A percentile compares a stretch with the other conserved stretches of the same genome.
Evolutionary conservation across 2,113 vertebrate genomes (phyloP).

Genomic region (Heterotis niloticus): DNA sequence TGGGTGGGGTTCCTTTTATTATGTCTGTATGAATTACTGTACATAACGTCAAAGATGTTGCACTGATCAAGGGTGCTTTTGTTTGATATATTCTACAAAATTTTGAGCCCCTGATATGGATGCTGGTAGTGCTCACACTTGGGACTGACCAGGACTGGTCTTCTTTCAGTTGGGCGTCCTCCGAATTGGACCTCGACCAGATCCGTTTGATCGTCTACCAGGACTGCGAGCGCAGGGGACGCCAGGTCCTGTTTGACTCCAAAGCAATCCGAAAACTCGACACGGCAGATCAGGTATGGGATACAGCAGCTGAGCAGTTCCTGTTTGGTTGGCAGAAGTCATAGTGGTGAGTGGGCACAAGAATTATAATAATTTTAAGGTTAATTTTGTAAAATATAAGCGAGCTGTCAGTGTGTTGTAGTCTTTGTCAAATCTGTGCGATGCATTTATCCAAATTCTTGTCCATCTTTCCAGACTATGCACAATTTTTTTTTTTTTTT

Average conservation of each 20-base stretch:
- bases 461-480: too few species aligned
- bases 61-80: too few species aligned
- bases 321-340: neutral
- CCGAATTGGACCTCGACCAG: constrained; percentile 75
- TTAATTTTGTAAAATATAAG: too few species aligned
- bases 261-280: constrained; percentile 75
- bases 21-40: neutral
- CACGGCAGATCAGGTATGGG: constrained; percentile 62
- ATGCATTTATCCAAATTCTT: too few species aligned
- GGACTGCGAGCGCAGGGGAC: constrained; percentile 79
- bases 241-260: constrained; percentile 84
- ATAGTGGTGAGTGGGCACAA: too few species aligned
- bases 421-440: too few species aligned
- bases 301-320: neutral
- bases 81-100: too few species aligned
- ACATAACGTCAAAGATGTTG: neutral
- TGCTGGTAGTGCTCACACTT: neutral
- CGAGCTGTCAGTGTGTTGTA: too few species aligned
- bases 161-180: constrained; percentile 70
- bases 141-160: neutral
- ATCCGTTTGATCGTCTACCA: constrained; percentile 83
- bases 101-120: neutral
- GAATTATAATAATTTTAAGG: too few species aligned
- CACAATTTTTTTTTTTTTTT: too few species aligned
- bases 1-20: too few species aligned